Evolutionary conservation across 2,797 vertebrate species (phyloP).

Genomic region (Chelonia mydas): DNA sequence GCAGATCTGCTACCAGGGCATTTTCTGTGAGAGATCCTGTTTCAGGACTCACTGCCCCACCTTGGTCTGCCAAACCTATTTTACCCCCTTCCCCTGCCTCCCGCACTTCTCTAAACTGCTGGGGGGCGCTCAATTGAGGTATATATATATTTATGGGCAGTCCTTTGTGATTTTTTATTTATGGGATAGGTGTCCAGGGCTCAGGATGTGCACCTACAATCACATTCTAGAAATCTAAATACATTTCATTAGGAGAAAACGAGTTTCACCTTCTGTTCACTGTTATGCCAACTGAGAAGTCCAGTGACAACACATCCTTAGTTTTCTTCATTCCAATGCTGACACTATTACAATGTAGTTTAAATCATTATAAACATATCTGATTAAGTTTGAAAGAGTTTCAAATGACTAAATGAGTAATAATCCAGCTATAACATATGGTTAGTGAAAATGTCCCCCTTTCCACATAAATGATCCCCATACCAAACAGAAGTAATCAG

Average conservation of each 20-base stretch:
- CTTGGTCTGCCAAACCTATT: accelerated
- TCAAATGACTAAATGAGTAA: accelerated
- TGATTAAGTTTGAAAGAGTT: too few species aligned
- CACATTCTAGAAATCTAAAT: accelerated
- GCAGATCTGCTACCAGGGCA: accelerated
- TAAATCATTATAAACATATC: too few species aligned
- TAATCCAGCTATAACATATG: neutral
- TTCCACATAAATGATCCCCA: accelerated
- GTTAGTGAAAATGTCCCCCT: neutral
- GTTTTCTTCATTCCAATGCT: neutral
- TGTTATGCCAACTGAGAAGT: neutral
- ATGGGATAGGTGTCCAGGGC: accelerated
- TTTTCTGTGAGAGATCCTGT: accelerated
- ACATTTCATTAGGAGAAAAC: accelerated
- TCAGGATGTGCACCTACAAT: neutral
- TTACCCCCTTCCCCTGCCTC: neutral
- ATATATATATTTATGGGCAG: neutral
- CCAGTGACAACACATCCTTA: neutral
- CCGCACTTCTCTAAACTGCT: neutral
- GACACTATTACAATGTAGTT: neutral
- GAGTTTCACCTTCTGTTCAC: neutral
- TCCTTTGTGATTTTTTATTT: neutral
- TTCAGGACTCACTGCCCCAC: neutral
- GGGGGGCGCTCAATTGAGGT: neutral
- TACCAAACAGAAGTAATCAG: neutral